These are phyloP conservation scores for Acronicta aceris DNA, from an alignment of 2,888 invertebrate species.

Conservation along the genomic window DNA sequence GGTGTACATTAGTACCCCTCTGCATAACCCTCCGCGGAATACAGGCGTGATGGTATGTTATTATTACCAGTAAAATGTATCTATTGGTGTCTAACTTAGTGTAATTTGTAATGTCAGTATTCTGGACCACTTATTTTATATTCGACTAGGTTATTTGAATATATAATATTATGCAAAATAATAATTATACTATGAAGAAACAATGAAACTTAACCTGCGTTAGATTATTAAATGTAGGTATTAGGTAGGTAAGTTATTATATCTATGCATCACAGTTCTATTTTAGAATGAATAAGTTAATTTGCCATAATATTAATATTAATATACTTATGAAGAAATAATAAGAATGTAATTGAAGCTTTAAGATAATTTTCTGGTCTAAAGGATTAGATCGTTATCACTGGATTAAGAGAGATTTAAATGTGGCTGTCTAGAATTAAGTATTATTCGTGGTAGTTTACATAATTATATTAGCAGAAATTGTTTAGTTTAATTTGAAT, in stretches of 20 bases:
- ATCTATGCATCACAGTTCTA: constrained; percentile 8
- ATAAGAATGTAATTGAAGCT: constrained; percentile 37
- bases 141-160: too few species aligned
- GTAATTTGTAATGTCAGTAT: too few species aligned
- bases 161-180: too few species aligned
- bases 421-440: constrained; percentile 34
- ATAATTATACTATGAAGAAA: too few species aligned
- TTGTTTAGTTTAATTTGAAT: constrained; percentile 16
- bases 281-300: constrained; percentile 16
- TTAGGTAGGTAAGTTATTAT: constrained; percentile 9
- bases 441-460: constrained; percentile 48
- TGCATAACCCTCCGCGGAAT: too few species aligned
- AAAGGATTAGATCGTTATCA: constrained; percentile 44
- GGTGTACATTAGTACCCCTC: too few species aligned
- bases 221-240: constrained; percentile 12
- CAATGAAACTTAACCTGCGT: constrained; percentile 11
- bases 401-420: constrained; percentile 37
- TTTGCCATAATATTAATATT: constrained; percentile 15
- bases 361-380: constrained; percentile 51
- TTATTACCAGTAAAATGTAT: too few species aligned
- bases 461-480: constrained; percentile 35
- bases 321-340: constrained; percentile 20
- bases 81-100: too few species aligned
- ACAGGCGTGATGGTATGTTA: too few species aligned
- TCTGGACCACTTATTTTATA: too few species aligned